Evolutionary conservation across 1,140 invertebrate species (phyloP).

Genomic region (Musca domestica): DNA sequence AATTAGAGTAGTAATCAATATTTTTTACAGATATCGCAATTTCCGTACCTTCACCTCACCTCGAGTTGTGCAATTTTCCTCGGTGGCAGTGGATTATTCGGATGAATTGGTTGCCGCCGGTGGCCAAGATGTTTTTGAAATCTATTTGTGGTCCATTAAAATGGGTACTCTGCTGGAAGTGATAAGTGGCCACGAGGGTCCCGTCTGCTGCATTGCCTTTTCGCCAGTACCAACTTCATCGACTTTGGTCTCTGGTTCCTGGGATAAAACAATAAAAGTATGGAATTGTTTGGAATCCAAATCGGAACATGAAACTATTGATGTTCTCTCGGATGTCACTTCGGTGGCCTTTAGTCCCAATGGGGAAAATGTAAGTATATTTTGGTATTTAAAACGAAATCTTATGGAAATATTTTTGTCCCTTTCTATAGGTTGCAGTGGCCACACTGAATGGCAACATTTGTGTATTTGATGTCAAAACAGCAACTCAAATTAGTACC

Average conservation of each 20-base stretch:
- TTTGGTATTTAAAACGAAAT: neutral
- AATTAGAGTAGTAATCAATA: slow-evolving; percentile 20
- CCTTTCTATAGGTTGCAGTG: slow-evolving; percentile 69
- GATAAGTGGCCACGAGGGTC: slow-evolving; percentile 88
- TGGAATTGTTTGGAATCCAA: slow-evolving; percentile 86
- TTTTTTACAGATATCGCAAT: slow-evolving; percentile 74
- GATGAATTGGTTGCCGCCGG: slow-evolving; percentile 92
- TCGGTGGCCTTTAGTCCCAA: slow-evolving; percentile 82
- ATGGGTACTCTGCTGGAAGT: slow-evolving; percentile 88
- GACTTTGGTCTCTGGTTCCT: slow-evolving; percentile 81
- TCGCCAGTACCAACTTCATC: slow-evolving; percentile 70
- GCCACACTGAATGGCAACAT: slow-evolving; percentile 88
- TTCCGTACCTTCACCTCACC: slow-evolving; percentile 94
- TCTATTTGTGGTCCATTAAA: slow-evolving; percentile 94
- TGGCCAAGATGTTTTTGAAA: slow-evolving; percentile 89
- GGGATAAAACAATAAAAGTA: slow-evolving; percentile 89
- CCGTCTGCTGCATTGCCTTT: slow-evolving; percentile 81
- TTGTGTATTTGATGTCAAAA: slow-evolving; percentile 75
- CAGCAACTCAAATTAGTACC: slow-evolving; percentile 67
- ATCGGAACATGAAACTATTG: slow-evolving; percentile 78
- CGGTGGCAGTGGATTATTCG: slow-evolving; percentile 81
- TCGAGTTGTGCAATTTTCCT: slow-evolving; percentile 87
- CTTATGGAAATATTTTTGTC: neutral
- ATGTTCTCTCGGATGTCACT: slow-evolving; percentile 77
- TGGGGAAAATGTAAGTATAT: slow-evolving; percentile 68